Evolutionary conservation across 2,797 vertebrate species (phyloP), one percentile per base, ranked within the genome.

Genomic region (Ptychobarbus kaznakovi): DNA sequence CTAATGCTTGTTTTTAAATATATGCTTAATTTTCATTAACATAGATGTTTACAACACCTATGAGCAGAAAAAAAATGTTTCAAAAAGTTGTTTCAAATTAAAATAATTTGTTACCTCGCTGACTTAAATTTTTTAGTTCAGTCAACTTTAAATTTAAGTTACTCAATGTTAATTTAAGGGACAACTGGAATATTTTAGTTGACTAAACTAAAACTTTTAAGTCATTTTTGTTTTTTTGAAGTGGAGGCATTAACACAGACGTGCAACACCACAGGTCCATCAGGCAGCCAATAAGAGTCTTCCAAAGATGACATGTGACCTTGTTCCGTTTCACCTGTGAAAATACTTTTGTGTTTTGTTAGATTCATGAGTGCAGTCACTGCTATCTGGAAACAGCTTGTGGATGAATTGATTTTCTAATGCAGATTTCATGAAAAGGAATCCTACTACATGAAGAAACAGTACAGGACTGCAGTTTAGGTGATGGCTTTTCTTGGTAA

Each of bases 221-320:
- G 32, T 32, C 32, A 32, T 32, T 2, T 32, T 32, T 2, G 32
- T 32, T 32, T 32, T 32, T 32, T 32, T 32, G 32, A 2, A 32
- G 32, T 32, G 32, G 32, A 32, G 32, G 32, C 32, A 32, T 32
- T 32, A 32, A 70, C 22, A 42, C 22, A 15, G 68, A 12, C 11
- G 4, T 70, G 68, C 42, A 35, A 6, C 0, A 13, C 11, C 42
- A 68, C 63, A 22, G 38, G 44, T 1, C 28, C 68, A 72, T 20
- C 51, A 44, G 20, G 25, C 68, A 72, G 25, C 66, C 80, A 82
- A 12, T 32, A 28, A 46, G 51, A 40, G 3, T 32, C 16, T 44
- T 44, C 16, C 69, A 46, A 61, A 81, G 35, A 73, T 61, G 51
- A 15, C 53, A 73, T 32, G 69, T 82, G 69, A 73, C 69, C 38